Base-by-base conservation (phyloP, 2,888 invertebrate genomes). In the Corythucha ciliata region DNA sequence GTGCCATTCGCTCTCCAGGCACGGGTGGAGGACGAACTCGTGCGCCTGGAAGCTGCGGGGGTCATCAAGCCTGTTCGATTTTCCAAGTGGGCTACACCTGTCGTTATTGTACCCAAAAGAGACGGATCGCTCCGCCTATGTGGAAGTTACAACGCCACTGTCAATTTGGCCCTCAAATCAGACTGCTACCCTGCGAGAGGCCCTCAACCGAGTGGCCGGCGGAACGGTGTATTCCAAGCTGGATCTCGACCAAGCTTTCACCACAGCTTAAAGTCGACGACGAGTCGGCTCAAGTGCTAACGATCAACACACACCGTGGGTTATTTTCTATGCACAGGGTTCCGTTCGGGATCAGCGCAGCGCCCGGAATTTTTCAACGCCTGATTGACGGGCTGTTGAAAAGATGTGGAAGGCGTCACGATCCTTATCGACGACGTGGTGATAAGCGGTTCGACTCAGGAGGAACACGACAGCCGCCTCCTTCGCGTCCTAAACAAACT, bases 381-480 rank as follows among this genome's bases (percentile, higher is more conserved):
- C 32, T 14, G 7, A 41, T 41, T 21, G 41, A 41, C 21, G 8
- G 16, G 6, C 8, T 41, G n/a, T 41, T 14, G 7, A 18, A 8
- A 10, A 36, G 18, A 7, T 7, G 36, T 44, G 6, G 18, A 33
- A 36, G 45, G 45, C 7, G 45, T 44, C 6, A 6, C 6, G 6
- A 18, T 44, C 8, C 18, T 44, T 18, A 37, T 12, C 16, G 45
- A 44, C 18, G 45, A 44, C 24, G 18, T 44, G n/a, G 54, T 64
- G 3, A 54, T 66, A 0, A 60, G 59, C n/a, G n/a, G n/a, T n/a
- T n/a, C n/a, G n/a, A n/a, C n/a, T n/a, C n/a, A n/a, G n/a, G n/a
- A n/a, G n/a, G n/a, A n/a, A n/a, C n/a, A n/a, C n/a, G n/a, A n/a
- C n/a, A n/a, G n/a, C n/a, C n/a, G n/a, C n/a, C n/a, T n/a, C n/a